Conservation (phyloP, 2,888 invertebrate species). For the Cryptocephalus moraei region DNA sequence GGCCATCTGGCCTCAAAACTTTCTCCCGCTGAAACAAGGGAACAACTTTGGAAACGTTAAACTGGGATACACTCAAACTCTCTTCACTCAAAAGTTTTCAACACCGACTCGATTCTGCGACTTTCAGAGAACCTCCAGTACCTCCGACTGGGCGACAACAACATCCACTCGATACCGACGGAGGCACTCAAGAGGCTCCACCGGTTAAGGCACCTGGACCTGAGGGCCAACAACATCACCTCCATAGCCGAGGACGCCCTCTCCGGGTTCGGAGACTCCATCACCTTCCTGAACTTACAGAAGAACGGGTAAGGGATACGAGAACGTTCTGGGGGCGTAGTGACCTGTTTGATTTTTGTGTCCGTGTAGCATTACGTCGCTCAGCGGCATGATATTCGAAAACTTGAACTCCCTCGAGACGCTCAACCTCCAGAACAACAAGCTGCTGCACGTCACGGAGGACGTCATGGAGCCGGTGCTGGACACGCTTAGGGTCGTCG, state of each 20-base stretch:
- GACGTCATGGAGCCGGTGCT: constrained; percentile 84
- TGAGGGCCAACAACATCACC: constrained; percentile 80
- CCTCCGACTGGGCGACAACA: constrained; percentile 79
- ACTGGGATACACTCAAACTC: too few species aligned
- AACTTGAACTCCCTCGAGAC: constrained; percentile 84
- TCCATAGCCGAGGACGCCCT: constrained; percentile 77
- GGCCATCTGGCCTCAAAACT: too few species aligned
- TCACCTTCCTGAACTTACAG: constrained; percentile 85
- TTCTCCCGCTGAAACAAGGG: too few species aligned
- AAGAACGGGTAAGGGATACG: constrained; percentile 70
- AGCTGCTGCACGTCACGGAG: constrained; percentile 69
- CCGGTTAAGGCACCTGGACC: constrained; percentile 77
- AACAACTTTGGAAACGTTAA: too few species aligned
- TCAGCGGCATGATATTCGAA: constrained; percentile 78
- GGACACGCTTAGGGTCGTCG: constrained; percentile 76
- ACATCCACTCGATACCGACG: constrained; percentile 74
- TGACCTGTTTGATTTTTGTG: background rate
- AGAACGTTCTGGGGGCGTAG: background rate
- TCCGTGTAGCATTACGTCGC: constrained; percentile 60
- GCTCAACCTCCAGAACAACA: constrained; percentile 80
- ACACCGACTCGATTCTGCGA: background rate
- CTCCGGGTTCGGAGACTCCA: constrained; percentile 78
- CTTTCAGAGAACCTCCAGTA: constrained; percentile 77
- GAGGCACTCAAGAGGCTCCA: constrained; percentile 74
- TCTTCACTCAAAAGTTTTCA: background rate